Evolutionary conservation across 2,797 vertebrate species (phyloP).

Genomic region (Halcyon smyrnensis): DNA sequence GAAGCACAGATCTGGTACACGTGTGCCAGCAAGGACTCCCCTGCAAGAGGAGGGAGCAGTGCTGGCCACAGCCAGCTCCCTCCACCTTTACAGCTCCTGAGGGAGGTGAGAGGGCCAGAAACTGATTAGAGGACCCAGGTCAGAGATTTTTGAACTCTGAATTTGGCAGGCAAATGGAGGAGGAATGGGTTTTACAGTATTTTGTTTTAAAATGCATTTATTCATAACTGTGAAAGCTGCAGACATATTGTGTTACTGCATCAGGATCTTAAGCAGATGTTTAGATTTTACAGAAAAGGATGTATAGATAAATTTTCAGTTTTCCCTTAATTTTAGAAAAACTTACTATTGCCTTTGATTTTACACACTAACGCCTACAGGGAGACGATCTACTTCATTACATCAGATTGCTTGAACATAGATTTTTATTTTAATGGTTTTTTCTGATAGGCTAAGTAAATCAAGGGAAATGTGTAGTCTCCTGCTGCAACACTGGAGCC

Average conservation of each 20-base stretch:
- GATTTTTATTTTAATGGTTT: not conserved
- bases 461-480: not conserved
- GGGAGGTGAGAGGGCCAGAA: not conserved
- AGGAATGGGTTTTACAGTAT: slow-evolving; percentile 9
- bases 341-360: not conserved
- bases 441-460: not conserved
- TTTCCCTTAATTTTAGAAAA: not conserved
- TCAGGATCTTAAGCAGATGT: slow-evolving; percentile 50
- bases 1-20: not conserved
- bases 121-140: slow-evolving; percentile 19
- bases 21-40: not conserved
- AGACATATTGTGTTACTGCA: slow-evolving; percentile 44
- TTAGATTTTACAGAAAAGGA: not conserved
- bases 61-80: not conserved
- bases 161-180: slow-evolving; percentile 31
- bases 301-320: not conserved
- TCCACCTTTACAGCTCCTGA: not conserved
- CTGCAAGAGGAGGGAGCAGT: not conserved
- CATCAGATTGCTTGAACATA: not conserved
- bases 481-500: not conserved
- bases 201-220: slow-evolving; percentile 58
- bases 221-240: slow-evolving; percentile 11
- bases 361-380: not conserved
- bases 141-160: slow-evolving; percentile 33
- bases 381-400: not conserved